Conservation (phyloP, 1,140 invertebrate species). For the Brachionus sp. region DNA sequence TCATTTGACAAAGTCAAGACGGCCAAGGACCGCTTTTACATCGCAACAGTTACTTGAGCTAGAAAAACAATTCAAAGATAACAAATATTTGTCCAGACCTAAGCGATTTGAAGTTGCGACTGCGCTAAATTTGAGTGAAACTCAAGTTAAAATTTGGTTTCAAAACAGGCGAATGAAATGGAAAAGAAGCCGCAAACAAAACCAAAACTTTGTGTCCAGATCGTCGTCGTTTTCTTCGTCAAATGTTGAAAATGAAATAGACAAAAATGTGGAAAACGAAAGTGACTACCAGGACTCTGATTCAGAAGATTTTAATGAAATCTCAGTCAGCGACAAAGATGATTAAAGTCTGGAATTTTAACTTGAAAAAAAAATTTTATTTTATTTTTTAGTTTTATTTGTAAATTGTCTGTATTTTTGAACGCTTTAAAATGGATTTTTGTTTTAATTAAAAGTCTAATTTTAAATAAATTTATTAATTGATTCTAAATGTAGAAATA, state of each 20-base stretch:
- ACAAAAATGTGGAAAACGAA: neutral
- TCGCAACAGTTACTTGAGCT: conserved; percentile 93
- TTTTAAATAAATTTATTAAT: neutral
- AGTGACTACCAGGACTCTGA: neutral
- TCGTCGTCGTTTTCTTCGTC: neutral
- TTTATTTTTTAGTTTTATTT: neutral
- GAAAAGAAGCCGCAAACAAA: conserved; percentile 43
- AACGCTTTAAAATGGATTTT: neutral
- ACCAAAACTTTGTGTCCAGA: neutral
- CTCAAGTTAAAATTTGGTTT: conserved; percentile 67
- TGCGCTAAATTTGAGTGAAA: conserved; percentile 93
- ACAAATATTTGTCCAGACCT: conserved; percentile 95
- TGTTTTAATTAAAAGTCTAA: neutral
- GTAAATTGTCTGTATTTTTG: neutral
- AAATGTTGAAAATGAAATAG: neutral
- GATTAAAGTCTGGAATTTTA: neutral
- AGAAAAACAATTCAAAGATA: conserved; percentile 95
- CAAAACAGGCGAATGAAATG: conserved; percentile 46
- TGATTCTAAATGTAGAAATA: too few species aligned
- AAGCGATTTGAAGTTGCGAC: conserved; percentile 97
- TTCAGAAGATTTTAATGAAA: neutral
- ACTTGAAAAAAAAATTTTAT: neutral
- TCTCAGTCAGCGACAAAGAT: conserved; percentile 1
- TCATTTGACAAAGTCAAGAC: conserved; percentile 70
- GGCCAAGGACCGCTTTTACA: conserved; percentile 94